Evolutionary conservation across 2,888 invertebrate genomes (phyloP).

Genomic region (Caenorhabditis panamensis): DNA sequence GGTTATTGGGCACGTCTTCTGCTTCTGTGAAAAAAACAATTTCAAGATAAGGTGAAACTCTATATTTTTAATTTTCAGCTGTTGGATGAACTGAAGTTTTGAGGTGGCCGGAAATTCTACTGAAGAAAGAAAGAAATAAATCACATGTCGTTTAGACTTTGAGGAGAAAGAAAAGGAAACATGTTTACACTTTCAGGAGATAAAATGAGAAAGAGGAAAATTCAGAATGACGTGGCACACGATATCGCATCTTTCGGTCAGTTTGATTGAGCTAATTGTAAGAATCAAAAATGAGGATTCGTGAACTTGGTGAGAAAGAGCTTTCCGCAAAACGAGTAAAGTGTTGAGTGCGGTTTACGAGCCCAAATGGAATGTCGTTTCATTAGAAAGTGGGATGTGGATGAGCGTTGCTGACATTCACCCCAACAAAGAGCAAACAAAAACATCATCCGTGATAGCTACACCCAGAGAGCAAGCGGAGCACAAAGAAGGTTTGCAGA

Average conservation of each 20-base stretch:
- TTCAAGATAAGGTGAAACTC: constrained; percentile 10
- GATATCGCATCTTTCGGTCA: too few relatives aligned
- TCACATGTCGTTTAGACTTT: neutral
- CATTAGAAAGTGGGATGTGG: constrained; percentile 38
- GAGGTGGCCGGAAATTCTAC: neutral
- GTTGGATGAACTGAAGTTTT: neutral
- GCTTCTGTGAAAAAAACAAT: neutral
- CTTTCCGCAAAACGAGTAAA: neutral
- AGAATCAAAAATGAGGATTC: too few relatives aligned
- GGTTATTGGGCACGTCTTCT: constrained; percentile 17
- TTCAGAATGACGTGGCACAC: neutral
- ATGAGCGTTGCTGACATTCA: constrained; percentile 13
- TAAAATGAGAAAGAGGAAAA: neutral
- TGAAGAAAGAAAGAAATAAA: neutral
- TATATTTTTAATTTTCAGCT: neutral
- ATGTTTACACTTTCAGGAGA: neutral
- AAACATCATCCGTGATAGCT: constrained; percentile 7
- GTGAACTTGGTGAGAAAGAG: too few relatives aligned
- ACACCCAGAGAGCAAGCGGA: constrained; percentile 21
- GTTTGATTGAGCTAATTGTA: too few relatives aligned
- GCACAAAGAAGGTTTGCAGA: constrained; percentile 45
- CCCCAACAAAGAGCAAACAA: constrained; percentile 47
- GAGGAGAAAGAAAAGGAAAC: neutral
- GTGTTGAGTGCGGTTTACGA: neutral
- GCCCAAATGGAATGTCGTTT: constrained; percentile 23